Base-by-base conservation (phyloP, 2,888 invertebrate genomes). In the Unio pictorum region DNA sequence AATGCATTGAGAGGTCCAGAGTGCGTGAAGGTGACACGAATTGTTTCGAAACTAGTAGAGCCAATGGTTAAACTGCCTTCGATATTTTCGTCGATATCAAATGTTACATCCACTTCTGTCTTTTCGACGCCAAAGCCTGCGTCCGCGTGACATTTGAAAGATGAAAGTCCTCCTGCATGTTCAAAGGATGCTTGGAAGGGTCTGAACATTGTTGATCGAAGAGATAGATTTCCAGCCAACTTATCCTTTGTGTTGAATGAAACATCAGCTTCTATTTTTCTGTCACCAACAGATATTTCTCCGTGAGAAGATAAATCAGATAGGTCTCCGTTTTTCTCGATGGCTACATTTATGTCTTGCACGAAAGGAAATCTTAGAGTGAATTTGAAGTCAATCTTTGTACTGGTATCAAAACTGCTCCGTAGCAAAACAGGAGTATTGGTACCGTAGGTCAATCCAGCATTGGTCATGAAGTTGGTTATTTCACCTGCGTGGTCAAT, bases 11-110 rank as follows among this genome's bases (percentile, higher is more conserved):
- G n/a, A 5, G 59, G 34, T 60, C 57, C 34, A 23, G 66, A 59
- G 34, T 72, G 69, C 23, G 61, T 67, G 56, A 75, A 72, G n/a
- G 75, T 69, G 5, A 74, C 67, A 57, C 69, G 68, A 4, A 76
- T 69, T 30, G 73, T 72, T 65, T 66, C 71, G 4, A 69, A 65
- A 28, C 76, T 71, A 15, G 82, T 79, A 3, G 84, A 82, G 66
- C 69, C 77, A 8, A 82, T 54, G n/a, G n/a, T 18, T 23, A 81
- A 30, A 62, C 66, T 76, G 17, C 78, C 81, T n/a, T 81, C 78
- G 57, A 77, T 64, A 57, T 70, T 71, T 28, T 65, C 55, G 11
- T 57, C 64, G 4, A 55, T 20, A 57, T 73, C 73, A 34, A 74
- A 58, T 18, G 55, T 68, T 28, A 73, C 18, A 64, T 55, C 54